phyloP scores from a whole-genome alignment of 2,797 vertebrate genomes.

The Propithecus perrieri region DNA sequence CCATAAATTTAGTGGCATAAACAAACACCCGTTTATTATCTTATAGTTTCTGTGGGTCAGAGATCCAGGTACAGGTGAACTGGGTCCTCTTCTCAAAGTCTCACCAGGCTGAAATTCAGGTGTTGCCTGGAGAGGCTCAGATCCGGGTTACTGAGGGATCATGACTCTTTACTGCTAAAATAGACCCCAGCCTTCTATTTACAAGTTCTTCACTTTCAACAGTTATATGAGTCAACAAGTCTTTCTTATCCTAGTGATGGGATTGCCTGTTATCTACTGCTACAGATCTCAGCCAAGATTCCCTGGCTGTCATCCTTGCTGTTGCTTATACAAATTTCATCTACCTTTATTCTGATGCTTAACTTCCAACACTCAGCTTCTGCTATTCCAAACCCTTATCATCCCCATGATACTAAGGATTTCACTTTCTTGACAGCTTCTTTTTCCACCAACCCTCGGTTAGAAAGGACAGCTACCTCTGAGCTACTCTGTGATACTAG shows the following conservation, averaged over 20 bases:
- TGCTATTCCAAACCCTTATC: not conserved
- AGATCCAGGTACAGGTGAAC: not conserved
- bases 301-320: not conserved
- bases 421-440: not conserved
- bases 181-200: not conserved
- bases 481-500: not conserved
- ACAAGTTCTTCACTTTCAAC: not conserved
- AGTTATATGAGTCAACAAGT: not conserved
- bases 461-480: not conserved
- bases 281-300: not conserved
- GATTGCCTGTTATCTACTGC: too few relatives aligned
- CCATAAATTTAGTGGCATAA: not conserved
- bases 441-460: not conserved
- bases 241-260: not conserved
- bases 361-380: not conserved
- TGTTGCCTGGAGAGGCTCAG: not conserved
- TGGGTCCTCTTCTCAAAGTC: not conserved
- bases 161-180: not conserved
- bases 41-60: not conserved
- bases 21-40: not conserved
- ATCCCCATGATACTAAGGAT: not conserved
- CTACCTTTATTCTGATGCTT: not conserved
- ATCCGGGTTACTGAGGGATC: not conserved
- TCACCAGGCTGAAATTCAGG: not conserved
- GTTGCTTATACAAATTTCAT: not conserved